Evolutionary conservation across 2,888 invertebrate species (phyloP), one percentile per base, ranked within the genome.

Genomic region (Alloscopus bannaensis): DNA sequence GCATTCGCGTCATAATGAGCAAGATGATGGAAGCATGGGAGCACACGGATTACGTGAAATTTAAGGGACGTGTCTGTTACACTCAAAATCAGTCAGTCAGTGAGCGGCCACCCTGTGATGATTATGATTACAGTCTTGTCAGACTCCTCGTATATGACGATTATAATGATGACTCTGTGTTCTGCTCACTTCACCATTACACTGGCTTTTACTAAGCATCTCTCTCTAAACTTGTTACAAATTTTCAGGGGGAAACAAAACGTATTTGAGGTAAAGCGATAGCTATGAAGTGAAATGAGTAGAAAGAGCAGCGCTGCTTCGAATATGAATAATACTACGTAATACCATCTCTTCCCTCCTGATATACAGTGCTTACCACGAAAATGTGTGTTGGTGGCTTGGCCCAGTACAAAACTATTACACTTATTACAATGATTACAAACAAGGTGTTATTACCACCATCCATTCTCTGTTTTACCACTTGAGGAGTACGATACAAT

Each of bases 61-160:
- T 13, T 36, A 47, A 59, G 70, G 31, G 57, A 75, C 45, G 59
- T 36, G 36, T 66, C 65, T 45, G 68, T 59, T 70, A 59, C 57
- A 66, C 59, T 66, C 45, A 31, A 65, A 62, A 42, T 65, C 28
- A 47, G 55, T 55, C 4, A 55, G 55, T 26, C 26, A 55, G 55
- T 55, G 55, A 55, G 55, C 73, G 73, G 66, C 73, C 73, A 73
- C 73, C 73, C 73, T 66, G 66, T 57, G 73, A 73, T 73, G 64
- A 73, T 73, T 73, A 64, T 66, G 73, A 73, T 73, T 73, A 73
- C 73, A 57, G 73, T 73, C 57, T 36, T 13, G 29, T 31, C 55
- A n/a, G n/a, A 59, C 26, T 26, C 11, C 26, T 26, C n/a, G n/a
- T n/a, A n/a, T n/a, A n/a, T n/a, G n/a, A n/a, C n/a, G n/a, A n/a